A percentile compares a stretch with the other conserved stretches of the same genome.
Evolutionary conservation across 2,113 vertebrate genomes (phyloP).

Genomic region (Sinosuthora webbiana): DNA sequence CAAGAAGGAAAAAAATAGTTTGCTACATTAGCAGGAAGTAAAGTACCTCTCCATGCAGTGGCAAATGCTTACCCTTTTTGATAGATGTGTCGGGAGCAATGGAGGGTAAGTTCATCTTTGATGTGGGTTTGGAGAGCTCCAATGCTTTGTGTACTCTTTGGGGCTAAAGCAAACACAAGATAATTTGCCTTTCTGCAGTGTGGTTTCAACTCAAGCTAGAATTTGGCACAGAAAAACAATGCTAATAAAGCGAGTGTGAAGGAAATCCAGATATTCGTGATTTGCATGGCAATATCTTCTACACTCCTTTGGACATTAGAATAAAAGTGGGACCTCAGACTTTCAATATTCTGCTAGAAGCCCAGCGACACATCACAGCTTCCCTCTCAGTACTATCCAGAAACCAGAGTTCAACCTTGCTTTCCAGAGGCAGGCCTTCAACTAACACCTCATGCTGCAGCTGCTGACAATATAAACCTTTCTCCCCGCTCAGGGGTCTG

Average conservation of each 20-base stretch:
- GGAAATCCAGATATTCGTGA: not conserved
- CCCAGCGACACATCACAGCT: not conserved
- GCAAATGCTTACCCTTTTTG: not conserved
- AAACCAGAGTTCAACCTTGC: not conserved
- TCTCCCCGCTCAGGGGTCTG: rapidly evolving
- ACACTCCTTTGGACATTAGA: not conserved
- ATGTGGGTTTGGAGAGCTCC: constrained; percentile 50
- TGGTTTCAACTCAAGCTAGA: not conserved
- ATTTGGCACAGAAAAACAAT: not conserved
- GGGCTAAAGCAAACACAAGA: constrained; percentile 27
- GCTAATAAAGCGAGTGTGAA: not conserved
- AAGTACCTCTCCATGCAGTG: not conserved
- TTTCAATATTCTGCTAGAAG: not conserved
- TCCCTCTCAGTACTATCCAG: not conserved
- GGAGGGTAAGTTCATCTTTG: constrained; percentile 23
- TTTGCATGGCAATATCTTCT: not conserved
- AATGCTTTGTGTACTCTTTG: not conserved
- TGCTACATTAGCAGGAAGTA: not conserved
- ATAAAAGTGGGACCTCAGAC: not conserved
- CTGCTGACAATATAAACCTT: not conserved
- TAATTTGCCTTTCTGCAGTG: constrained; percentile 29
- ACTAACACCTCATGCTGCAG: not conserved
- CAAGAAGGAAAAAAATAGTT: not conserved
- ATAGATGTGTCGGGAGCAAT: not conserved
- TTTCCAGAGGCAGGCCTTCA: not conserved